phyloP scores from a whole-genome alignment of 2,113 vertebrate species.

The Elephantulus edwardii region DNA sequence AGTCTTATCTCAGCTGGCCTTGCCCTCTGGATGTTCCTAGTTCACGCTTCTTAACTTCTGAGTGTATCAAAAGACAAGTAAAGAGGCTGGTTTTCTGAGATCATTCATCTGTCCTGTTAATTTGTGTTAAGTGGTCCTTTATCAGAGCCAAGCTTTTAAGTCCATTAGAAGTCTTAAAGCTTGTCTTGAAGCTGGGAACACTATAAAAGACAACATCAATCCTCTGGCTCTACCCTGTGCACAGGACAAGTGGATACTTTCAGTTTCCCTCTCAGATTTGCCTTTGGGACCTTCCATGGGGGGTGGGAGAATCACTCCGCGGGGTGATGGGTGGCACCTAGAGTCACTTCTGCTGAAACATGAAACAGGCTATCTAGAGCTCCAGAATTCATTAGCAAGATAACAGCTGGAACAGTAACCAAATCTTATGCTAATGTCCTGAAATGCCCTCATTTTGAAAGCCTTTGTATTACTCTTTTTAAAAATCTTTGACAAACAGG shows the following conservation, averaged over 20 bases:
- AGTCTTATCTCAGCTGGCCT: constrained; percentile 49
- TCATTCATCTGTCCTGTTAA: constrained; percentile 76
- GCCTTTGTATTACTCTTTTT: background rate
- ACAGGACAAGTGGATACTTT: constrained; percentile 33
- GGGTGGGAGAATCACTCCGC: background rate
- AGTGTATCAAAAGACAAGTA: constrained; percentile 59
- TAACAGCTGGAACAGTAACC: background rate
- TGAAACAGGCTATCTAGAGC: background rate
- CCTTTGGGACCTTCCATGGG: background rate
- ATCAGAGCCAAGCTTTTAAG: constrained; percentile 78
- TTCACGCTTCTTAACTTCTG: constrained; percentile 42
- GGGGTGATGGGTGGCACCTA: background rate
- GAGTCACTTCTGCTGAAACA: background rate
- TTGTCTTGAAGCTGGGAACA: constrained; percentile 59
- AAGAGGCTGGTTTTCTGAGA: constrained; percentile 66
- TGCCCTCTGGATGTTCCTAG: background rate
- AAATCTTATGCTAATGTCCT: background rate
- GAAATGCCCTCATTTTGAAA: constrained; percentile 40
- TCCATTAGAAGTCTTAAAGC: constrained; percentile 74
- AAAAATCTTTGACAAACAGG: constrained; percentile 31
- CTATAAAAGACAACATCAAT: constrained; percentile 73
- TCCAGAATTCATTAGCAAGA: background rate
- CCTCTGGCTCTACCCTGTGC: background rate
- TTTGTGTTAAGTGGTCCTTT: constrained; percentile 79
- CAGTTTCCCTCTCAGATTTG: background rate